A percentile compares a stretch with the other conserved stretches of the same genome.
Evolutionary conservation across 2,888 invertebrate species (phyloP).

Genomic region (Strigamia crassipes): DNA sequence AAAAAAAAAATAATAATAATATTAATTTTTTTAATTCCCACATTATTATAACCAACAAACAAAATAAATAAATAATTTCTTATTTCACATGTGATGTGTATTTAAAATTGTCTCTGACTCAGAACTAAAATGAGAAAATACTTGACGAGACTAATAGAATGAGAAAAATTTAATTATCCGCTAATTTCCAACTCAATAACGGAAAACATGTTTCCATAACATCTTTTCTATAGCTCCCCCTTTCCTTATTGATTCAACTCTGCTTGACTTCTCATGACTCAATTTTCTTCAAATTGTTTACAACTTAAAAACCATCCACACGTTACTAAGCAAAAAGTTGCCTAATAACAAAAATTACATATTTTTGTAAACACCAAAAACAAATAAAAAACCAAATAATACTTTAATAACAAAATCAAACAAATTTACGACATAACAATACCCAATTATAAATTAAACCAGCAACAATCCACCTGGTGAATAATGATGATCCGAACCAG

Average conservation of each 20-base stretch:
- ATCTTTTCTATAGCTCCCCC: constrained; percentile 24
- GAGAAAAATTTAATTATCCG: constrained; percentile 30
- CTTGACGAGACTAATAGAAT: constrained; percentile 18
- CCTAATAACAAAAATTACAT: not conserved
- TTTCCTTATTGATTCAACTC: constrained; percentile 25
- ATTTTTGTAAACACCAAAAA: not conserved
- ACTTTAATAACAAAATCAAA: not conserved
- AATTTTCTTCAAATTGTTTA: constrained; percentile 30
- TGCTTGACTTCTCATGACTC: constrained; percentile 22
- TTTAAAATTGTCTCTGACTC: not conserved
- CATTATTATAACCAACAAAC: too few species aligned
- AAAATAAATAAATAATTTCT: too few species aligned
- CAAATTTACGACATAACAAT: not conserved
- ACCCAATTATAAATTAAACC: not conserved
- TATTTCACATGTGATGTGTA: not conserved
- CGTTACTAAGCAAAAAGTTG: not conserved
- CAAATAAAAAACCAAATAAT: not conserved
- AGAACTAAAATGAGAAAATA: constrained; percentile 11
- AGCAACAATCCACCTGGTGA: not conserved
- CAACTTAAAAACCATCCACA: constrained; percentile 22
- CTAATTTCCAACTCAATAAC: constrained; percentile 30
- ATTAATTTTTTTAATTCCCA: too few species aligned
- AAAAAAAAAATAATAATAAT: too few species aligned
- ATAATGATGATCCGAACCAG: too few species aligned
- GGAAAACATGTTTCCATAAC: constrained; percentile 30